Evolutionary conservation across 2,797 vertebrate species (phyloP).

Genomic region (Octomys mimax): DNA sequence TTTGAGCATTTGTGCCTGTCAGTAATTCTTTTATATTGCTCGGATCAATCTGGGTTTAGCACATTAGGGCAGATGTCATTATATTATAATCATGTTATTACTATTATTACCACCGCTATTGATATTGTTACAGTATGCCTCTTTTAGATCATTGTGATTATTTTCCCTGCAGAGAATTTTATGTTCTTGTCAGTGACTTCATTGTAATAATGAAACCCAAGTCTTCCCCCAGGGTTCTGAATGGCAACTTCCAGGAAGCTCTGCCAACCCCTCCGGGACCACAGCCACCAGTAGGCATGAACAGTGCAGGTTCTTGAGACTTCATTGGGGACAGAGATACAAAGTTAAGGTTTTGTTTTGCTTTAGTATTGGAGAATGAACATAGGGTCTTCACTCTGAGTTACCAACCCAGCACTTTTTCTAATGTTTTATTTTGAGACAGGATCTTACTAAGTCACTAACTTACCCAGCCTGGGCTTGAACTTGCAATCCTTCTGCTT

Average conservation of each 20-base stretch:
- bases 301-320: too few species aligned
- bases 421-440: background rate
- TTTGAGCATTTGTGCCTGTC: slow-evolving; percentile 50
- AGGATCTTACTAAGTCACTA: background rate
- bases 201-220: slow-evolving; percentile 30
- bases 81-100: slow-evolving; percentile 65
- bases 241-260: background rate
- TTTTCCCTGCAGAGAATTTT: slow-evolving; percentile 65
- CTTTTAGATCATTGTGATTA: slow-evolving; percentile 61
- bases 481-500: background rate
- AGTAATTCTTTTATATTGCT: slow-evolving; percentile 73
- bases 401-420: too few species aligned
- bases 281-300: too few species aligned
- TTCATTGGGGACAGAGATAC: background rate
- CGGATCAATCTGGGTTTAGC: slow-evolving; percentile 71
- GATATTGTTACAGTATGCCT: slow-evolving; percentile 54
- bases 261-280: background rate
- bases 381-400: background rate
- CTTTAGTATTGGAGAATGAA: background rate
- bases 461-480: background rate
- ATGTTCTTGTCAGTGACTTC: slow-evolving; percentile 61
- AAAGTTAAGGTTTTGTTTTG: background rate
- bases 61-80: slow-evolving; percentile 54
- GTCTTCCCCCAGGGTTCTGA: slow-evolving; percentile 69
- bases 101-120: slow-evolving; percentile 70